A percentile compares a stretch with the other conserved stretches of the same genome.
Evolutionary conservation across 1,140 invertebrate species (phyloP).

Genomic region (Ips nitidus): DNA sequence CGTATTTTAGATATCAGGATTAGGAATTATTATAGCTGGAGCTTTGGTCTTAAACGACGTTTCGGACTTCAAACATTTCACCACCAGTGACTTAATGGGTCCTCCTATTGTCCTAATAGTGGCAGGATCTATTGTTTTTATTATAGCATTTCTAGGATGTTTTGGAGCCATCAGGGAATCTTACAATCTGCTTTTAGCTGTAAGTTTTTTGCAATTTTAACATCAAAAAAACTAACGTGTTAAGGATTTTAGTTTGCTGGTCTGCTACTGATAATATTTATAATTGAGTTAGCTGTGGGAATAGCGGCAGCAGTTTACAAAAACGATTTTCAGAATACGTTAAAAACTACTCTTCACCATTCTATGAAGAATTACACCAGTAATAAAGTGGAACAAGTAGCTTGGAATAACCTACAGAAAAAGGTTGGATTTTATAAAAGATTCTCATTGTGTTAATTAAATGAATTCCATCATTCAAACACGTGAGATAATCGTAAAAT

Average conservation of each 20-base stretch:
- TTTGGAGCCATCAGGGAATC: constrained; percentile 73
- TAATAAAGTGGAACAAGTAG: constrained; percentile 55
- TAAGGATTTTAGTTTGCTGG: constrained; percentile 65
- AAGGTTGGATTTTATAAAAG: constrained; percentile 50
- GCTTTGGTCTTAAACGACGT: constrained; percentile 59
- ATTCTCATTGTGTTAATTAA: too few relatives aligned
- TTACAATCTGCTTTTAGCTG: constrained; percentile 65
- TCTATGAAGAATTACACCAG: constrained; percentile 59
- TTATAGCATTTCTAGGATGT: constrained; percentile 74
- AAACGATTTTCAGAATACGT: constrained; percentile 57
- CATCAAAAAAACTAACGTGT: not conserved
- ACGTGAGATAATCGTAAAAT: not conserved
- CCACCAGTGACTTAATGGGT: constrained; percentile 59
- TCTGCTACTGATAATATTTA: constrained; percentile 68
- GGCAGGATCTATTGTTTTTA: constrained; percentile 66
- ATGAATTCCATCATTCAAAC: not conserved
- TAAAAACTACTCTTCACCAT: constrained; percentile 57
- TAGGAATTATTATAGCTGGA: constrained; percentile 62
- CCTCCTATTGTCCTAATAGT: constrained; percentile 68
- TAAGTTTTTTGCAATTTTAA: constrained; percentile 50
- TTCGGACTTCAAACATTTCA: constrained; percentile 59
- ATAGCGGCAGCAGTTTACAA: constrained; percentile 71
- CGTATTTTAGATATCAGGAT: constrained; percentile 60
- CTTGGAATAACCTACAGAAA: constrained; percentile 64
- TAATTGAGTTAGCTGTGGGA: constrained; percentile 72